Evolutionary conservation across 2,888 invertebrate species (phyloP), one percentile per base, ranked within the genome.

Genomic region (Drosophila picticornis): DNA sequence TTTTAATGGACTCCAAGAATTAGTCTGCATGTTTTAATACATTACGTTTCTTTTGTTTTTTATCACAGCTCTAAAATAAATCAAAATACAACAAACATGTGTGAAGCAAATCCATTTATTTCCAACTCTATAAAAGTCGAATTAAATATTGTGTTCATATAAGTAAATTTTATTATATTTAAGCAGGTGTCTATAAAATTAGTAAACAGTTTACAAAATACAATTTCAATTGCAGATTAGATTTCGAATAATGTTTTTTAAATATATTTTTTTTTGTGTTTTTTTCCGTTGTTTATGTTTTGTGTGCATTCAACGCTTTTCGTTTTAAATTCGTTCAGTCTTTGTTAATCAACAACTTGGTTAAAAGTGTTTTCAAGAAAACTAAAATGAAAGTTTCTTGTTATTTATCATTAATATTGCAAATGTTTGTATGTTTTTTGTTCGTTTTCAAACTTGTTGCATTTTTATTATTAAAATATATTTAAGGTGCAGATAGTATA

Each of bases 281-380:
- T 50, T 50, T 50, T 27, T 1, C 4, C 46, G 46, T 16, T 19
- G 16, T 36, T 63, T 61, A 43, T 38, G 29, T 55, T 56, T 40
- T 13, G 22, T 59, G 46, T 68, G 59, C 57, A 59, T 76, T 72
- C 38, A 71, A 65, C 46, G 72, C 57, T 67, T 62, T 67, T 75
- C 68, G 38, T 77, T 87, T 75, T 72, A 72, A 81, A 80, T 84
- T 88, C 77, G 76, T 84, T 90, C 88, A 88, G 90, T 89, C 89
- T 88, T 88, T 77, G 85, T 85, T 85, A 86, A 76, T 81, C 53
- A 86, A 76, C 80, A 76, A 80, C 73, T 88, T 74, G 70, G 75
- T 85, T 83, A 88, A 75, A 75, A 63, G 66, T 75, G 66, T 77
- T 67, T 74, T 46, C 40, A 58, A 63, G 59, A 64, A 64, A 60